Base-by-base conservation (phyloP, 2,797 vertebrate species). In the Loriculus beryllinus region DNA sequence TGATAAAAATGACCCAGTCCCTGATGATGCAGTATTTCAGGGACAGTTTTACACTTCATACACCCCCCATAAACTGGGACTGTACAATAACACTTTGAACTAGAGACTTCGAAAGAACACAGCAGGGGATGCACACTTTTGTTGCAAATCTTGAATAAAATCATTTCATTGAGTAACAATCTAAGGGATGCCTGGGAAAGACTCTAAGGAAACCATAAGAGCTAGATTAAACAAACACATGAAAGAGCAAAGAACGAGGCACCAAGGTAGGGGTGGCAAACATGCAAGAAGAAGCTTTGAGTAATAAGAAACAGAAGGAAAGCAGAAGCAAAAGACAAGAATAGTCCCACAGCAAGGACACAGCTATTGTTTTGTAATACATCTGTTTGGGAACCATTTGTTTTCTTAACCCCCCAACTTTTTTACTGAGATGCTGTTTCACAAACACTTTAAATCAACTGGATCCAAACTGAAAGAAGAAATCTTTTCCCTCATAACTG, bases 251-350 rank as follows among this genome's bases (percentile, higher is more conserved):
- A 86, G 57, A 84, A 78, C 28, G 35, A 81, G 28, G 15, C 48
- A 64, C 6, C 54, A 69, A 76, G 20, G 51, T 3, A 64, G n/a
- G 70, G 35, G 22, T 14, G 28, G 20, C 13, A 83, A 86, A 64
- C 1, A 1, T 10, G 20, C 29, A 86, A 13, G 54, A 67, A 81
- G 35, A n/a, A 75, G 67, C 16, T 60, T 15, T 43, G 28, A 83
- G 15, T 56, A 82, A 51, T 18, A 74, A 77, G 60, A 90, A 29
- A 1, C 43, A 79, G 48, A 84, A 63, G 25, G 9, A 67, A 88
- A 93, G 48, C 11, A 57, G 65, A 93, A 78, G 37, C 47, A 84
- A 71, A 77, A 60, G 39, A 39, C 39, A 83, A 92, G 19, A 76
- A 62, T 31, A 63, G 0, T 4, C 6, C 35, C 5, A 56, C 25